Percentiles rank a stretch among this genome's conserved stretches.
phyloP scores from a whole-genome alignment of 1,140 invertebrate genomes.

The Diorhabda sublineata region DNA sequence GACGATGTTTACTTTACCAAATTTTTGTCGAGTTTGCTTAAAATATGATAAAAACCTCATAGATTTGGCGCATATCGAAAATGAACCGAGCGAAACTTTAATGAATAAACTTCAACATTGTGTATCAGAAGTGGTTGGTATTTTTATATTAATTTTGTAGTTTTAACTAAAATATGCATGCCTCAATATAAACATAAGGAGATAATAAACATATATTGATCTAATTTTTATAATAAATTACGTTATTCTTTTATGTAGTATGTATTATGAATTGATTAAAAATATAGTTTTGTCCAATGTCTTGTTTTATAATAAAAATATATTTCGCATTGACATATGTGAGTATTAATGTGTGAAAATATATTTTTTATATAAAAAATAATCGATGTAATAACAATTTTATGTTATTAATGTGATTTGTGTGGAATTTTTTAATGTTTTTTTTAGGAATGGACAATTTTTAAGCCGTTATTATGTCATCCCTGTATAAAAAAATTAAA shows the following conservation, averaged over 20 bases:
- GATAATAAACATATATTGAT: too few species aligned
- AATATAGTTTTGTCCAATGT: too few species aligned
- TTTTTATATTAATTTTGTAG: constrained; percentile 19
- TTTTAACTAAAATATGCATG: not conserved
- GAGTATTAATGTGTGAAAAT: too few species aligned
- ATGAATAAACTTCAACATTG: constrained; percentile 41
- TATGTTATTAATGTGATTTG: too few species aligned
- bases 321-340: too few species aligned
- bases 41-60: constrained; percentile 42
- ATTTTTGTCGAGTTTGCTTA: constrained; percentile 43
- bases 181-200: too few species aligned
- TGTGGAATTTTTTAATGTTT: constrained; percentile 6
- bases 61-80: constrained; percentile 39
- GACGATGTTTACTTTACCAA: constrained; percentile 40
- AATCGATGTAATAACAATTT: too few species aligned
- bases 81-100: constrained; percentile 38
- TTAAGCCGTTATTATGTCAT: constrained; percentile 41
- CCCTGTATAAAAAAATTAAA: constrained; percentile 40
- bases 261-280: too few species aligned
- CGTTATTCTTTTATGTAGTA: too few species aligned
- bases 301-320: too few species aligned
- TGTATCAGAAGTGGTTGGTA: constrained; percentile 44
- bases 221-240: too few species aligned
- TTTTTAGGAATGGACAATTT: constrained; percentile 42
- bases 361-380: too few species aligned